Conservation (phyloP, 2,888 invertebrate genomes). For the Thera obeliscata region DNA sequence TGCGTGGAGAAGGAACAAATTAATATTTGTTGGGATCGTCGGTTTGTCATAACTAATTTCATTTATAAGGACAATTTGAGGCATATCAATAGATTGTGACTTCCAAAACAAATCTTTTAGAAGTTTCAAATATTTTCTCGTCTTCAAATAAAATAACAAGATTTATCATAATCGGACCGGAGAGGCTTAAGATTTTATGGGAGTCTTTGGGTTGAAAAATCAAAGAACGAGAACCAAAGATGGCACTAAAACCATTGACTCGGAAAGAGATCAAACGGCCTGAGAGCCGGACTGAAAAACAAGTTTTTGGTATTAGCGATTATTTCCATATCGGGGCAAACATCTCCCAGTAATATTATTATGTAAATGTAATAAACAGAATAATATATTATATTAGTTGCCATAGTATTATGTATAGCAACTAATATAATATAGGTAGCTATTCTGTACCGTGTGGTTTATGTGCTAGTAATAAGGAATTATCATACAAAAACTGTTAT, state of each 20-base stretch:
- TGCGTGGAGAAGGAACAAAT: background rate
- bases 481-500: too few species aligned
- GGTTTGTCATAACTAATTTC: background rate
- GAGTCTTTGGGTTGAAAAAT: conserved; percentile 32
- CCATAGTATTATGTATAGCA: too few species aligned
- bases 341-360: conserved; percentile 9
- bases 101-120: background rate
- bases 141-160: conserved; percentile 1
- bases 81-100: conserved; percentile 18
- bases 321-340: conserved; percentile 28
- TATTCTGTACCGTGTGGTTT: too few species aligned
- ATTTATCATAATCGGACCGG: conserved; percentile 23
- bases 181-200: conserved; percentile 21
- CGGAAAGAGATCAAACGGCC: conserved; percentile 40
- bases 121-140: background rate
- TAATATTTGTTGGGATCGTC: background rate
- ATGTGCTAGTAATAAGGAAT: too few species aligned
- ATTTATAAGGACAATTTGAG: conserved; percentile 18
- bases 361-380: background rate
- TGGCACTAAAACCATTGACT: conserved; percentile 34
- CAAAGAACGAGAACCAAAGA: conserved; percentile 38
- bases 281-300: conserved; percentile 34
- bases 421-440: too few species aligned
- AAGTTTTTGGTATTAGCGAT: conserved; percentile 30
- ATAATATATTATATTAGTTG: too few species aligned